Base-by-base conservation (phyloP, 2,888 invertebrate species). In the Chalcosyrphus nemorum region DNA sequence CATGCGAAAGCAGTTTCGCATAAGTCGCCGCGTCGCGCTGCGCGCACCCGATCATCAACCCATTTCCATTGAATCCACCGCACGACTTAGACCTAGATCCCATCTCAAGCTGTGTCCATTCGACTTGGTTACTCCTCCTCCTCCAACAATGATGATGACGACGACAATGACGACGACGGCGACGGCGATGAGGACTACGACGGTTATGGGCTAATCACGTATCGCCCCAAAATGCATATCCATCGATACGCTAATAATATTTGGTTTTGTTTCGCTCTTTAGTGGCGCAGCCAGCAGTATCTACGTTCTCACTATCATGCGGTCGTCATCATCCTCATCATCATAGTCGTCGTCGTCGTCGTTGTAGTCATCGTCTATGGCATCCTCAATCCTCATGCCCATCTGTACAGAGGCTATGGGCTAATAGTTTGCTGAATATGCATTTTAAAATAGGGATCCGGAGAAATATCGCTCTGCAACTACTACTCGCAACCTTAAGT, bases 131-230 rank as follows among this genome's bases (percentile, higher is more conserved):
- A 76, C 82, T 72, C 72, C 82, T 77, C 24, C 65, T 24, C 24
- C 24, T 29, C 29, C 29, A 29, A 29, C 29, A 7, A 29, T 29
- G 63, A 29, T 52, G 41, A 35, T 9, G 57, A 65, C 35, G 72
- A 77, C 66, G 77, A 27, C 27, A 7, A 29, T 5, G 29, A 29
- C 29, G 29, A 29, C 5, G 29, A 32, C 32, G 32, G 11, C 32
- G 32, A 32, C 32, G 32, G 11, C 32, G 3, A 35, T 15, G 65
- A 32, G 45, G 52, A 38, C 7, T 52, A 68, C 41, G 74, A 78
- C 63, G 80, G 84, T 80, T 84, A 84, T 84, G 80, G 84, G 74
- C 84, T 84, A 74, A 80, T 84, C 84, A 84, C 84, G 84, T 80
- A 80, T 84, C 80, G 84, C 84, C 80, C 74, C 65, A 74, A 80